These are phyloP conservation scores for Moxostoma hubbsi DNA, from an alignment of 2,797 vertebrate species.

Conservation along the genomic window DNA sequence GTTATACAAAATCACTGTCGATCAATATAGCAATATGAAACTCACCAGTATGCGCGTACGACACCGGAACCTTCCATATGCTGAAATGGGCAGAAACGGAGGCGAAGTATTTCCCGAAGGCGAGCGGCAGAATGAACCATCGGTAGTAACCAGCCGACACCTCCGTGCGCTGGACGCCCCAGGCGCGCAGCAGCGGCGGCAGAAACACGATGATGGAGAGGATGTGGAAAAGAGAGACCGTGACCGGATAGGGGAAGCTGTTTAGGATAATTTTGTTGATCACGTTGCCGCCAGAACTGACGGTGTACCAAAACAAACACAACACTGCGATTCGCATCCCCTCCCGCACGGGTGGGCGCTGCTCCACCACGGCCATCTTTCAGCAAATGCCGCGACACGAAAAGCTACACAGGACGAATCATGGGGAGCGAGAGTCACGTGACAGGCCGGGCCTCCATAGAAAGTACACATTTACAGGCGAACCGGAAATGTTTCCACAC, in stretches of 20 bases:
- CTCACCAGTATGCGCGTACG: constrained; percentile 96
- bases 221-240: constrained; percentile 95
- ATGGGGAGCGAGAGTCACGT: neutral
- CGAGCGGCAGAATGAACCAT: constrained; percentile 92
- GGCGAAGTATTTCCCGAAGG: constrained; percentile 97
- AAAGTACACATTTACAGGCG: too few relatives aligned
- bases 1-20: neutral
- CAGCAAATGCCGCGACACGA: constrained; percentile 54
- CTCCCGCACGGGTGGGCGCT: constrained; percentile 82
- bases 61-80: constrained; percentile 97
- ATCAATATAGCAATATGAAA: neutral
- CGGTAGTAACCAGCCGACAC: constrained; percentile 88
- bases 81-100: constrained; percentile 97
- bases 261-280: constrained; percentile 97
- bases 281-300: constrained; percentile 95
- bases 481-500: too few relatives aligned
- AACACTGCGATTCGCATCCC: constrained; percentile 87
- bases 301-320: constrained; percentile 92
- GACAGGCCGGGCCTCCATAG: neutral
- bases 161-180: constrained; percentile 91
- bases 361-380: constrained; percentile 75
- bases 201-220: constrained; percentile 92
- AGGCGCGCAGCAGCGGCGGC: constrained; percentile 92
- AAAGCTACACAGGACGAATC: neutral
- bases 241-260: constrained; percentile 93